A percentile compares a stretch with the other conserved stretches of the same genome.
Evolutionary conservation across 2,113 vertebrate genomes (phyloP).

Genomic region (Dermatemys mawii): DNA sequence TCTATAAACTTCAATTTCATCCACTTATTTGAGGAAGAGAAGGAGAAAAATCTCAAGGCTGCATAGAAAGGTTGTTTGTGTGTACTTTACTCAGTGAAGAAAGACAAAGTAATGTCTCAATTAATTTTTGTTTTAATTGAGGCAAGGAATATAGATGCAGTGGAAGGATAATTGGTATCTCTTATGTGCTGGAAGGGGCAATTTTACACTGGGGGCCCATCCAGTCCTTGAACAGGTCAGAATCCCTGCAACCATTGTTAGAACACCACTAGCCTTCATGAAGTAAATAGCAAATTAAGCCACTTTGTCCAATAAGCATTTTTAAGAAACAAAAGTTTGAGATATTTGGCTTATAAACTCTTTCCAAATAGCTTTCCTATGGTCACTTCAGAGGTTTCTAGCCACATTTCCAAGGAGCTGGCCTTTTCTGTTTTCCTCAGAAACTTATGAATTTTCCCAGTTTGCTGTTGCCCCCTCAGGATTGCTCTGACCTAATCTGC

Average conservation of each 20-base stretch:
- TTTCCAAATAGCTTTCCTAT: neutral
- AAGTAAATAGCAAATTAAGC: neutral
- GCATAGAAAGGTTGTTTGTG: neutral
- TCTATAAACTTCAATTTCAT: slow-evolving; percentile 54
- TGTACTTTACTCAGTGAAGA: neutral
- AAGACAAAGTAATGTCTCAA: slow-evolving; percentile 8
- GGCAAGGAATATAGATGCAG: neutral
- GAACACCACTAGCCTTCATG: neutral
- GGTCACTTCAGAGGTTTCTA: neutral
- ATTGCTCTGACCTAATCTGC: neutral
- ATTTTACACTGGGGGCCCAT: neutral
- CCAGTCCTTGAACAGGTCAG: neutral
- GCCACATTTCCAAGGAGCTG: neutral
- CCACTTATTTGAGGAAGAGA: slow-evolving; percentile 29
- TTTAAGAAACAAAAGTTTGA: neutral
- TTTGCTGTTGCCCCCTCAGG: neutral
- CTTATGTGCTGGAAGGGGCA: neutral
- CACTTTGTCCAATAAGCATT: neutral
- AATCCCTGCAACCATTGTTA: neutral
- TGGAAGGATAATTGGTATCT: neutral
- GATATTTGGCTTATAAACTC: neutral
- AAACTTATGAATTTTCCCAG: neutral
- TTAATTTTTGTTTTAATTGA: neutral
- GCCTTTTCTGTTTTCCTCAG: neutral
- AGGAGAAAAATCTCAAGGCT: neutral